These are phyloP conservation scores for Sphecodes monilicornis DNA, from an alignment of 2,888 invertebrate species.

Conservation along the genomic window DNA sequence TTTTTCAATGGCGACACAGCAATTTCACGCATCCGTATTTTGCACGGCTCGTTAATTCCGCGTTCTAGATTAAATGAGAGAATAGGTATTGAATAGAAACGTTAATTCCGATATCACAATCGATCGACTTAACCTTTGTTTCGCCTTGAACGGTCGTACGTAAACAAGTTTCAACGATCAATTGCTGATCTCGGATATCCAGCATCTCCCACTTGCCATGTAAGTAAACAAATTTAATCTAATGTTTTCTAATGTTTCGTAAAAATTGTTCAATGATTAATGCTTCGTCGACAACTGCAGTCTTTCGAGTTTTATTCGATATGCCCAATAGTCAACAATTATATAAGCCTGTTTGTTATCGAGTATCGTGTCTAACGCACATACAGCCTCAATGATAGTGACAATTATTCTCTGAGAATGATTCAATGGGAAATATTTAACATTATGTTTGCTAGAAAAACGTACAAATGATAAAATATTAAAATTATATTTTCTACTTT, in stretches of 20 bases:
- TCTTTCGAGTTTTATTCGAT: background rate
- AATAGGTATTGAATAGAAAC: background rate
- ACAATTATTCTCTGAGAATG: too few relatives aligned
- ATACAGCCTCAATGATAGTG: background rate
- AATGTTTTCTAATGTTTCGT: background rate
- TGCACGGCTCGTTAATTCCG: background rate
- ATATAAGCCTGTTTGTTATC: background rate
- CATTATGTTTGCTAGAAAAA: background rate
- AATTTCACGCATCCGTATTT: background rate
- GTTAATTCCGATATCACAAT: conserved; percentile 40
- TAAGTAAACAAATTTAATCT: conserved; percentile 1
- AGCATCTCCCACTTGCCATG: background rate
- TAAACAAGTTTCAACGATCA: conserved; percentile 7
- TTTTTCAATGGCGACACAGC: background rate
- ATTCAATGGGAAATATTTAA: background rate
- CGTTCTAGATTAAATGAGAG: background rate
- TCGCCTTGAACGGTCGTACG: conserved; percentile 14
- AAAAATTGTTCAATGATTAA: background rate
- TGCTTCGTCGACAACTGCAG: background rate
- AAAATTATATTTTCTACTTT: background rate
- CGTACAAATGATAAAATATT: background rate
- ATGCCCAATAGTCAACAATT: background rate
- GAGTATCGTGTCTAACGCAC: background rate
- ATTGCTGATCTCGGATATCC: conserved; percentile 5
- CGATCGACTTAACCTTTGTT: conserved; percentile 49